Evolutionary conservation across 1,140 invertebrate species (phyloP).

Genomic region (Subanguina moxae): DNA sequence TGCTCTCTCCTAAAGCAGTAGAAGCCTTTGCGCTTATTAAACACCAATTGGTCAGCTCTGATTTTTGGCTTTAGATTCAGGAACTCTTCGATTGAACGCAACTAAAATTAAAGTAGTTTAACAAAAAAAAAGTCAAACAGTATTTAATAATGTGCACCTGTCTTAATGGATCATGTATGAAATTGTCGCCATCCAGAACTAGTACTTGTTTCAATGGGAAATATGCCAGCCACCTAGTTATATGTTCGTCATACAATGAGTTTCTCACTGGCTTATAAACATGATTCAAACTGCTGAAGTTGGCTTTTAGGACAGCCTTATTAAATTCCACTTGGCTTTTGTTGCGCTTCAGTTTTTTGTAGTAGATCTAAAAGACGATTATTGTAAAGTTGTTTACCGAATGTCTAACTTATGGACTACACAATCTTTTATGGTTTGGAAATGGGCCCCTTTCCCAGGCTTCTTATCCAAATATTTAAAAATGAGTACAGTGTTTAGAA

Average conservation of each 20-base stretch:
- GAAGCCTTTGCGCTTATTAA: slow-evolving; percentile 61
- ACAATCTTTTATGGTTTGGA: no score
- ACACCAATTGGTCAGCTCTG: slow-evolving; percentile 42
- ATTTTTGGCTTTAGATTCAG: slow-evolving; percentile 35
- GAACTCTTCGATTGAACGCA: slow-evolving; percentile 11
- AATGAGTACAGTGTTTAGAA: no score
- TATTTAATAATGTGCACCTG: slow-evolving; percentile 27
- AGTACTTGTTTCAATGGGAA: slow-evolving; percentile 41
- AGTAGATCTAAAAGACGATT: slow-evolving; percentile 40
- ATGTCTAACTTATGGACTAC: no score
- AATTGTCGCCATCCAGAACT: slow-evolving; percentile 50
- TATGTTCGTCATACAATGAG: slow-evolving; percentile 48
- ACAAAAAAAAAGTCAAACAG: not conserved
- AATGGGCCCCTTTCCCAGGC: no score
- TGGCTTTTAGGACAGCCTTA: slow-evolving; percentile 36
- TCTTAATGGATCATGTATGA: slow-evolving; percentile 41
- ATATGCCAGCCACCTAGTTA: slow-evolving; percentile 45
- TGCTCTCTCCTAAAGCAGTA: slow-evolving; percentile 59
- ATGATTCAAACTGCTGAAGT: slow-evolving; percentile 28
- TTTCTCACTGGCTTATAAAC: slow-evolving; percentile 51
- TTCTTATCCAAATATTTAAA: no score
- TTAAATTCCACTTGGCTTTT: slow-evolving; percentile 48
- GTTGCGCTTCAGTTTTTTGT: slow-evolving; percentile 47
- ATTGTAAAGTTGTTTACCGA: not conserved
- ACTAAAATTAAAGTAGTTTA: not conserved